Evolutionary conservation across 2,888 invertebrate species (phyloP).

Genomic region (Ectemnius lituratus): DNA sequence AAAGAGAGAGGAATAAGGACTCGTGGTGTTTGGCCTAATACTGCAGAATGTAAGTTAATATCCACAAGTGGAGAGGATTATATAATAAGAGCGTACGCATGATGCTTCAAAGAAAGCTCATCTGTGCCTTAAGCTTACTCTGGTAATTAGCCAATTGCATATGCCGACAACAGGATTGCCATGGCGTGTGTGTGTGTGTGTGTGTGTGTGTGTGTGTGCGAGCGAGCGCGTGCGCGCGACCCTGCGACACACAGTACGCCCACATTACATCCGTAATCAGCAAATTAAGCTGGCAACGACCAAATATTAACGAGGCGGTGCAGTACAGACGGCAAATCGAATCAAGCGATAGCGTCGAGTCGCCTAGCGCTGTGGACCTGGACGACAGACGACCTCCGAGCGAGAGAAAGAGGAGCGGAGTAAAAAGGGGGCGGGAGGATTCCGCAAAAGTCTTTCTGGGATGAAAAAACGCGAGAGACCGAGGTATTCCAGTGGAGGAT

Average conservation of each 20-base stretch:
- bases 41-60: background rate
- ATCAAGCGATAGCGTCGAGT: background rate
- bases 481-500: slow-evolving; percentile 22
- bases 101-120: background rate
- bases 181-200: no score
- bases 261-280: slow-evolving; percentile 7
- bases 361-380: background rate
- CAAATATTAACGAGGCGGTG: slow-evolving; percentile 6
- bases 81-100: background rate
- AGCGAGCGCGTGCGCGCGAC: background rate
- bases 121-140: background rate
- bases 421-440: background rate
- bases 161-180: background rate
- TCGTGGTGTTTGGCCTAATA: background rate
- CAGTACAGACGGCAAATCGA: background rate
- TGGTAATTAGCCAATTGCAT: background rate
- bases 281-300: background rate
- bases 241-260: background rate
- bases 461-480: slow-evolving; percentile 16
- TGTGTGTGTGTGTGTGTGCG: no score
- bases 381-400: no score
- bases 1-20: background rate
- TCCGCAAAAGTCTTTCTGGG: background rate
- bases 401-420: no score
- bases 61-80: background rate